Percentiles rank a stretch among this genome's conserved stretches.
Evolutionary conservation across 2,113 vertebrate genomes (phyloP).

Genomic region (Ranitomeya imitator): DNA sequence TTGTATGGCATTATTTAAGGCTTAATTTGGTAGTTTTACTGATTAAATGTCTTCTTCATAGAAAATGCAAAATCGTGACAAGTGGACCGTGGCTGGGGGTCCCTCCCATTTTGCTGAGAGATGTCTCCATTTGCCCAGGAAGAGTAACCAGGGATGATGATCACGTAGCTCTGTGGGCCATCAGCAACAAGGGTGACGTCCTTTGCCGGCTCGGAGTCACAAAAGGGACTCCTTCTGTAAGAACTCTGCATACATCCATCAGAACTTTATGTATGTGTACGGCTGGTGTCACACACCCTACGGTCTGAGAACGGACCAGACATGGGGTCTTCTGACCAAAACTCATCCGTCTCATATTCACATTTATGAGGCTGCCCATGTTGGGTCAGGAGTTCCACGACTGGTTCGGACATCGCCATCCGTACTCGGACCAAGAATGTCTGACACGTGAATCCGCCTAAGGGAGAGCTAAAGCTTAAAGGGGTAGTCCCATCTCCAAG

Average conservation of each 20-base stretch:
- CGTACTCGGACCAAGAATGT: no score
- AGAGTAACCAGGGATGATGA: conserved; percentile 67
- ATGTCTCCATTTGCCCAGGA: conserved; percentile 84
- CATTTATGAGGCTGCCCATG: no score
- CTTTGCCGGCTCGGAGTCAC: conserved; percentile 90
- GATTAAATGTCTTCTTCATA: conserved; percentile 61
- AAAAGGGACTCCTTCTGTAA: conserved; percentile 84
- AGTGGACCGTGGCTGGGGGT: conserved; percentile 95
- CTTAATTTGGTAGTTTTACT: neutral
- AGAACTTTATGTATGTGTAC: neutral
- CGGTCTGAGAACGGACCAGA: no score
- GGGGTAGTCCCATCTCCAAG: no score
- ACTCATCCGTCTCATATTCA: no score
- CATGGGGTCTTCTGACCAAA: no score
- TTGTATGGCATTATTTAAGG: no score
- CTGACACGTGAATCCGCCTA: no score
- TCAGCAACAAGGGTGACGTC: conserved; percentile 96
- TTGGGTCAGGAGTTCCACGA: no score
- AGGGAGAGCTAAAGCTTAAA: no score
- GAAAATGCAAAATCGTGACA: conserved; percentile 93
- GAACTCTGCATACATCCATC: conserved; percentile 43
- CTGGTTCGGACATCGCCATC: no score
- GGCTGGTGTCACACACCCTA: no score
- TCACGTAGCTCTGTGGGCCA: conserved; percentile 85
- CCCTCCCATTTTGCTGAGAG: conserved; percentile 83